phyloP scores from a whole-genome alignment of 2,113 vertebrate species.

The Pavo muticus region DNA sequence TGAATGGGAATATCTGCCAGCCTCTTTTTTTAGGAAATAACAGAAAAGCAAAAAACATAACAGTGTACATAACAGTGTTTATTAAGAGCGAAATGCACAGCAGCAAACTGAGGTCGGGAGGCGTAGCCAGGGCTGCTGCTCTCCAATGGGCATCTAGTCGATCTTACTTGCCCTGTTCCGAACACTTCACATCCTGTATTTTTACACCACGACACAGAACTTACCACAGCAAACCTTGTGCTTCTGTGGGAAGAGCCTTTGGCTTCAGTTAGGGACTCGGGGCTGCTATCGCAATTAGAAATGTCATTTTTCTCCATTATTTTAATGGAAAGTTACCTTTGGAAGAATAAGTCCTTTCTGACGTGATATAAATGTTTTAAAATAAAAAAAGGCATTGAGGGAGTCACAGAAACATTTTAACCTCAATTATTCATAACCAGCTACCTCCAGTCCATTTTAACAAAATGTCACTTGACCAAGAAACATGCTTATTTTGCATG shows the following conservation, averaged over 20 bases:
- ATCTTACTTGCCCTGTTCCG: conserved; percentile 53
- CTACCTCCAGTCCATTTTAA: conserved; percentile 80
- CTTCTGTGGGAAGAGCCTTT: conserved; percentile 11
- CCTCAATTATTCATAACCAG: conserved; percentile 88
- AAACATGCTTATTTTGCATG: conserved; percentile 78
- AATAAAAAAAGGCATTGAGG: conserved; percentile 76
- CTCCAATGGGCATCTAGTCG: conserved; percentile 41
- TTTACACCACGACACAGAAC: conserved; percentile 14
- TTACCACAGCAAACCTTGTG: not conserved
- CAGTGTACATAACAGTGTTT: not conserved
- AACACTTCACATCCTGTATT: conserved; percentile 48
- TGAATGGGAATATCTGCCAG: not conserved
- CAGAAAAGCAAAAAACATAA: conserved; percentile 56
- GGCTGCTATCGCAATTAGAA: conserved; percentile 66
- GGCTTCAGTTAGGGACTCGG: not conserved
- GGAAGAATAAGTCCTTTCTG: conserved; percentile 83
- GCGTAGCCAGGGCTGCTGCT: conserved; percentile 48
- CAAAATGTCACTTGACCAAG: conserved; percentile 86
- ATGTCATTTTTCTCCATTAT: conserved; percentile 73
- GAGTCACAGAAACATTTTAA: conserved; percentile 88
- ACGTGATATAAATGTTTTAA: conserved; percentile 88
- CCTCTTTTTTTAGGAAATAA: not conserved
- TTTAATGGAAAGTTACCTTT: conserved; percentile 86
- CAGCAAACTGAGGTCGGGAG: not conserved
- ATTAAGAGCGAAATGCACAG: not conserved